These are phyloP conservation scores for Rhadina sibilatrix DNA, from an alignment of 2,113 vertebrate species.

Conservation along the genomic window DNA sequence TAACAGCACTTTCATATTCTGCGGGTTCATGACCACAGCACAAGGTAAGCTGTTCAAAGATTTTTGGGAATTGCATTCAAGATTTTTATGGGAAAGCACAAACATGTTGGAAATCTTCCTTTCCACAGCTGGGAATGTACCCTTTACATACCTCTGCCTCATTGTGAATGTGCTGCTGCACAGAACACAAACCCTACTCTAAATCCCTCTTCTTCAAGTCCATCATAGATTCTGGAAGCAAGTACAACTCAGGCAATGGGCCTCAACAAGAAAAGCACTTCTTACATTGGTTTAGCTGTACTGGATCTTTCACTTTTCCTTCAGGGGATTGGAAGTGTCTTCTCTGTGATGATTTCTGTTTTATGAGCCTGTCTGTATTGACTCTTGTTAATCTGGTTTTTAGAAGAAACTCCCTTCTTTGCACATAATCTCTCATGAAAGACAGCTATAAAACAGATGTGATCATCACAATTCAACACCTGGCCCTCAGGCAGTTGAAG, in stretches of 20 bases:
- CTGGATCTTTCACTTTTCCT: not conserved
- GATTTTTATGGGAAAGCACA: not conserved
- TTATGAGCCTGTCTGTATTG: not conserved
- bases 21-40: accelerated
- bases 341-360: not conserved
- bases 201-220: not conserved
- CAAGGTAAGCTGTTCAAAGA: not conserved
- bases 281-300: not conserved
- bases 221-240: not conserved
- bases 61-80: not conserved
- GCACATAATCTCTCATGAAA: not conserved
- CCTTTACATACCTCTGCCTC: not conserved
- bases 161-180: not conserved
- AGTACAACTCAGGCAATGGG: not conserved
- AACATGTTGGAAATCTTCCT: not conserved
- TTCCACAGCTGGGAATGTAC: not conserved
- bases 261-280: not conserved
- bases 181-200: not conserved
- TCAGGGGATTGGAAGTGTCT: not conserved
- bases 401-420: not conserved
- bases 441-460: not conserved
- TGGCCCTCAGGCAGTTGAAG: not conserved
- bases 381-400: not conserved
- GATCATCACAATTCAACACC: not conserved
- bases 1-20: not conserved